Percentiles rank a stretch among this genome's conserved stretches.
These are phyloP conservation scores for Dicyrtomina minuta DNA, from an alignment of 2,888 invertebrate genomes.

Conservation along the genomic window DNA sequence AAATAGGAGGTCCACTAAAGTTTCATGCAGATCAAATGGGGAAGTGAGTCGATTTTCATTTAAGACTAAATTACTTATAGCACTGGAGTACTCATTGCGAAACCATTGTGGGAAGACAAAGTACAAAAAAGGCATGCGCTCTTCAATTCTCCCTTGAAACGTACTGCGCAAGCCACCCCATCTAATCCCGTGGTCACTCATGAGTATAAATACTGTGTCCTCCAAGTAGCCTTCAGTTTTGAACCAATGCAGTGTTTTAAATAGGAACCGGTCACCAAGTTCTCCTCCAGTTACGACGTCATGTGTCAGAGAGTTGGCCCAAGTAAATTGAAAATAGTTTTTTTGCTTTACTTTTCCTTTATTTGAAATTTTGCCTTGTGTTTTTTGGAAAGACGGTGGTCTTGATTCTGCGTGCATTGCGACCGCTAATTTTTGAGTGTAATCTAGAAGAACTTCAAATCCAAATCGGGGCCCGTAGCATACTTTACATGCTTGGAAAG, in stretches of 20 bases:
- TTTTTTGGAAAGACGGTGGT: no score
- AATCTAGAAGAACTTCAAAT: conserved; percentile 72
- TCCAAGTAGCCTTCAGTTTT: conserved; percentile 55
- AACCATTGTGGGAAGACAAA: conserved; percentile 74
- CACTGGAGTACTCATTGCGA: conserved; percentile 63
- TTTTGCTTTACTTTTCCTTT: conserved; percentile 57
- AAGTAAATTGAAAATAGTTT: conserved; percentile 66
- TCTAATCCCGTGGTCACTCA: conserved; percentile 56
- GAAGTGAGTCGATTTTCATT: conserved; percentile 65
- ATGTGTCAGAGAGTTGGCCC: conserved; percentile 81
- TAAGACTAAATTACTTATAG: conserved; percentile 64
- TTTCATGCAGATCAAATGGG: conserved; percentile 71
- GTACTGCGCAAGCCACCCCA: conserved; percentile 82
- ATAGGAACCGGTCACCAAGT: conserved; percentile 69
- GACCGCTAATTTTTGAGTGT: conserved; percentile 66
- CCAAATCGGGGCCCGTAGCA: conserved; percentile 66
- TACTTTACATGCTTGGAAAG: conserved; percentile 66
- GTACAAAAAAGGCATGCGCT: conserved; percentile 78
- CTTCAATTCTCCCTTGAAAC: conserved; percentile 76
- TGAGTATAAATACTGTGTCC: no score
- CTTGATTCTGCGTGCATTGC: no score
- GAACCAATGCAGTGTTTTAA: conserved; percentile 63
- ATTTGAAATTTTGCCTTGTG: no score
- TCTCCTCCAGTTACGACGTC: conserved; percentile 78
- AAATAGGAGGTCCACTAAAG: conserved; percentile 43